Percentiles rank a stretch among this genome's conserved stretches.
Conservation (phyloP, 1,140 invertebrate species). For the Macrobrachium nipponense region DNA sequence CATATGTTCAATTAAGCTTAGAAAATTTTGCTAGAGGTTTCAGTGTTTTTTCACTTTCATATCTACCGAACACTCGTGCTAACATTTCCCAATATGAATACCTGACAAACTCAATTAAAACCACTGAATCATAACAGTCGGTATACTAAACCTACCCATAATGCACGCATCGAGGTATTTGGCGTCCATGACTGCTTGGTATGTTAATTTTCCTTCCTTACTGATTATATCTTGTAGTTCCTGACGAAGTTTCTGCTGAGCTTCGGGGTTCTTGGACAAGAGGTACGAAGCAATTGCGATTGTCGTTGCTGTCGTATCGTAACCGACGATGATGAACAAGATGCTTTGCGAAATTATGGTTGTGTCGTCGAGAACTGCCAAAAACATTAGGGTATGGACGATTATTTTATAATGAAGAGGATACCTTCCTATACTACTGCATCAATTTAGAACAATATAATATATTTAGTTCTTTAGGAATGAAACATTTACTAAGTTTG, state of each 20-base stretch:
- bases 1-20: too few relatives aligned
- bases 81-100: too few relatives aligned
- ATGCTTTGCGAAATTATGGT: slow-evolving; percentile 66
- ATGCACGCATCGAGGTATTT: slow-evolving; percentile 51
- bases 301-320: slow-evolving; percentile 70
- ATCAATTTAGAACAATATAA: too few relatives aligned
- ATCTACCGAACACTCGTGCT: neutral
- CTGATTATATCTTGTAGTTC: slow-evolving; percentile 23
- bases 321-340: slow-evolving; percentile 68
- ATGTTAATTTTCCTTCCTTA: slow-evolving; percentile 31
- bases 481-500: too few relatives aligned
- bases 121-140: neutral
- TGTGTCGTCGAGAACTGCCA: slow-evolving; percentile 48
- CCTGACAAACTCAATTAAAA: neutral
- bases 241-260: slow-evolving; percentile 61
- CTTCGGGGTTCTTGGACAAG: slow-evolving; percentile 67
- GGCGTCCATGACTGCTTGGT: slow-evolving; percentile 54
- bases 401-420: too few relatives aligned
- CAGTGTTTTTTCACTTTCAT: too few relatives aligned
- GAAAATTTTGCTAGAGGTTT: too few relatives aligned
- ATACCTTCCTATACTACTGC: too few relatives aligned
- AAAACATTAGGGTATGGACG: neutral
- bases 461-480: too few relatives aligned
- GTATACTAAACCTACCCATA: slow-evolving; percentile 28
- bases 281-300: slow-evolving; percentile 67